Conservation (phyloP, 2,113 vertebrate genomes). For the Odontophorus gujanensis region DNA sequence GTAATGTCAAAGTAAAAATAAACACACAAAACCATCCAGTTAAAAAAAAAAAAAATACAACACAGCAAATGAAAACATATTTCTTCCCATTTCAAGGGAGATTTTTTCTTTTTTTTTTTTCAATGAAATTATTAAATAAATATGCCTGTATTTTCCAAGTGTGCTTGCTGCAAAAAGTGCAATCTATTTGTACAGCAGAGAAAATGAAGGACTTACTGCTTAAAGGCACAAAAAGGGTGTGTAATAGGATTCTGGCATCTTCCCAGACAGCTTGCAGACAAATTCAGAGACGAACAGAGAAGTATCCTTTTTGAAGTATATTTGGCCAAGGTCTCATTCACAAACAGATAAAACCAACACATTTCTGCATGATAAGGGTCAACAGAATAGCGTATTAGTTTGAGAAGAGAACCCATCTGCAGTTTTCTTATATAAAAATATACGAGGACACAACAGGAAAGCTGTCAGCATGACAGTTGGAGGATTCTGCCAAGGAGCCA, state of each 20-base stretch:
- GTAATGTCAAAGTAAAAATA: conserved; percentile 30
- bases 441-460: conserved; percentile 76
- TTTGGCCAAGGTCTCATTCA: conserved; percentile 71
- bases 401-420: conserved; percentile 70
- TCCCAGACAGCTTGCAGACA: conserved; percentile 74
- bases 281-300: conserved; percentile 71
- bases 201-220: conserved; percentile 70
- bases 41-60: neutral
- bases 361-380: conserved; percentile 72
- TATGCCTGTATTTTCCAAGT: conserved; percentile 64
- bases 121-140: conserved; percentile 63
- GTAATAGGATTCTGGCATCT: conserved; percentile 73
- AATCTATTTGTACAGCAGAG: conserved; percentile 73
- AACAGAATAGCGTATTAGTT: conserved; percentile 66
- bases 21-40: neutral
- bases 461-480: conserved; percentile 77
- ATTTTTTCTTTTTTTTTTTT: neutral
- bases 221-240: conserved; percentile 74
- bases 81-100: neutral
- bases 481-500: conserved; percentile 75
- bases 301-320: conserved; percentile 63
- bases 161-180: conserved; percentile 72
- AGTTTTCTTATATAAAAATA: conserved; percentile 73
- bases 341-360: conserved; percentile 65
- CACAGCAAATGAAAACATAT: neutral